Percentiles rank a stretch among this genome's conserved stretches.
phyloP scores from a whole-genome alignment of 2,888 invertebrate species.

The Mesorhabditis sp. region DNA sequence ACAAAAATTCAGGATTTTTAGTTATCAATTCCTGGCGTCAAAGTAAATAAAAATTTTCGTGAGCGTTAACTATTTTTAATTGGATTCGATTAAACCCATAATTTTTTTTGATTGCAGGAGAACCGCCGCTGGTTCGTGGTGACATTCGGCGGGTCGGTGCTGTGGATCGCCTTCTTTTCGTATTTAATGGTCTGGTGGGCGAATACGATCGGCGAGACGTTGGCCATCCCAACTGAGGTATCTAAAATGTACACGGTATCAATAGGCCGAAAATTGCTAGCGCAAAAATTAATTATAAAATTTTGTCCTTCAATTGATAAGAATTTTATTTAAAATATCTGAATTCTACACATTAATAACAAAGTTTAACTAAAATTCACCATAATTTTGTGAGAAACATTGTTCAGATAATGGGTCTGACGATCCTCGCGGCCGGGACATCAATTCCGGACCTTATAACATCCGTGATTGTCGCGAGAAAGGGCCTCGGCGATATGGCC shows the following conservation, averaged over 20 bases:
- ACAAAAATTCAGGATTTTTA: background rate
- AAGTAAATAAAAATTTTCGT: conserved; percentile 6
- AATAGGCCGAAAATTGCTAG: too few species aligned
- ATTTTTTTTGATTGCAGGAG: conserved; percentile 52
- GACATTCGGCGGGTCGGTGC: conserved; percentile 61
- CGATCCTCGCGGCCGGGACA: conserved; percentile 91
- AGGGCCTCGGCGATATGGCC: conserved; percentile 98
- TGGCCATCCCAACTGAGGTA: conserved; percentile 79
- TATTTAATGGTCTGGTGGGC: conserved; percentile 99
- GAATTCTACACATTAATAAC: background rate
- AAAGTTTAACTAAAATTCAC: too few species aligned
- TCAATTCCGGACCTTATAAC: conserved; percentile 98
- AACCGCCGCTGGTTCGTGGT: conserved; percentile 53
- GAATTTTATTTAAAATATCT: too few species aligned
- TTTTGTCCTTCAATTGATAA: too few species aligned
- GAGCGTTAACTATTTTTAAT: background rate
- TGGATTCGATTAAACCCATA: background rate
- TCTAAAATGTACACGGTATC: conserved; percentile 8
- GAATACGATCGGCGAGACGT: conserved; percentile 83
- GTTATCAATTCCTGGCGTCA: conserved; percentile 8
- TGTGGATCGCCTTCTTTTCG: conserved; percentile 67
- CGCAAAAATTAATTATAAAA: too few species aligned
- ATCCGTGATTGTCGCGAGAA: conserved; percentile 90
- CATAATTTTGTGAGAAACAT: background rate
- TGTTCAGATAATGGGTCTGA: conserved; percentile 84